These are phyloP conservation scores for Caenorhabditis inopinata DNA, from an alignment of 1,140 invertebrate genomes.

Conservation along the genomic window DNA sequence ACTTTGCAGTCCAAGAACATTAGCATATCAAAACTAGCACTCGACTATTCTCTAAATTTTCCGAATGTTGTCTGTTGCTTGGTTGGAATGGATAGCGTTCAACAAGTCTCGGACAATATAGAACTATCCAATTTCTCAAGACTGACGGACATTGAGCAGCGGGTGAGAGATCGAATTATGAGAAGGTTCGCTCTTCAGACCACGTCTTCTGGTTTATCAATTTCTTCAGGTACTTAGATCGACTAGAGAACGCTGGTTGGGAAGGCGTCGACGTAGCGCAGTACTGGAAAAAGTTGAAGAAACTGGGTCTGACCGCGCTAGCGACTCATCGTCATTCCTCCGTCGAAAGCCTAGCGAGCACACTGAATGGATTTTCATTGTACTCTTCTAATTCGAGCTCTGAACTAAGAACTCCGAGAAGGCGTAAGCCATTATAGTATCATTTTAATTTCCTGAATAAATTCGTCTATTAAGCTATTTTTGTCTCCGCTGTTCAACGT, in stretches of 20 bases:
- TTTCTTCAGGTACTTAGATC: slow-evolving; percentile 50
- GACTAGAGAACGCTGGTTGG: slow-evolving; percentile 54
- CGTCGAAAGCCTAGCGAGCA: slow-evolving; percentile 47
- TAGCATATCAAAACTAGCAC: slow-evolving; percentile 75
- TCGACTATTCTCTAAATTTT: slow-evolving; percentile 71
- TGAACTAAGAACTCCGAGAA: slow-evolving; percentile 23
- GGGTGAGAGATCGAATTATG: slow-evolving; percentile 51
- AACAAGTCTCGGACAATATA: slow-evolving; percentile 70
- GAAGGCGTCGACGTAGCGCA: slow-evolving; percentile 46
- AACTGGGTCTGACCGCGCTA: slow-evolving; percentile 46
- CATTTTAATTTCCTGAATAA: background rate
- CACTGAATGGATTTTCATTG: slow-evolving; percentile 43
- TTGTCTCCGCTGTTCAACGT: background rate
- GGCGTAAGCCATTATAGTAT: background rate
- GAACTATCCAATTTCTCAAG: slow-evolving; percentile 55
- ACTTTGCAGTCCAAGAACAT: slow-evolving; percentile 71
- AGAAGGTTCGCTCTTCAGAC: slow-evolving; percentile 34
- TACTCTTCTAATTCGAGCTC: slow-evolving; percentile 37
- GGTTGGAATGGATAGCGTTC: slow-evolving; percentile 74
- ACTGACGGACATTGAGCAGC: slow-evolving; percentile 72
- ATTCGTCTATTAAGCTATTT: background rate
- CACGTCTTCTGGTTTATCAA: background rate
- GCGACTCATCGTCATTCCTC: slow-evolving; percentile 45
- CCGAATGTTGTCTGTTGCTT: slow-evolving; percentile 72
- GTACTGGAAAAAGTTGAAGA: slow-evolving; percentile 51